These are phyloP conservation scores for Platichthys stellatus DNA, from an alignment of 2,113 vertebrate species.

Conservation along the genomic window DNA sequence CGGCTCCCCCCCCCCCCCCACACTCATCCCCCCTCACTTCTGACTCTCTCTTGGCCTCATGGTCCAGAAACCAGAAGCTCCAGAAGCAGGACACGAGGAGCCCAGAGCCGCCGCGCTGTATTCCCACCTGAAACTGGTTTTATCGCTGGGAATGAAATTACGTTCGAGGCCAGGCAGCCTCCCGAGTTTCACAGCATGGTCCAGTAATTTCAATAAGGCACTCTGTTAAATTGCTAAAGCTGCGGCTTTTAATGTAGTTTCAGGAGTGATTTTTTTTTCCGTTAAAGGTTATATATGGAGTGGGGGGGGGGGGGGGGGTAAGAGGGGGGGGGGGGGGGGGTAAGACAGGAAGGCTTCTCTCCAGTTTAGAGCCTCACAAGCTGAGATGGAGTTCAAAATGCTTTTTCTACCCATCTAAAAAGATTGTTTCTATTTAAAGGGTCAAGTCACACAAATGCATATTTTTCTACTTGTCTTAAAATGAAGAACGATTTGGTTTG, in stretches of 20 bases:
- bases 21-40: constrained; percentile 2
- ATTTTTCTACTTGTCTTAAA: too few species aligned
- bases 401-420: too few species aligned
- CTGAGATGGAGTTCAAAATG: not conserved
- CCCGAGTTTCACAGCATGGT: constrained; percentile 12
- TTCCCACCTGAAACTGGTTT: constrained; percentile 26
- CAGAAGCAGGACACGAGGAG: constrained; percentile 66
- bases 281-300: not conserved
- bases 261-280: not conserved
- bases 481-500: too few species aligned
- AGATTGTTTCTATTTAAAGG: constrained; percentile 1
- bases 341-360: not conserved
- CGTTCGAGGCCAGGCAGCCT: constrained; percentile 15
- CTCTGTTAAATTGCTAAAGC: constrained; percentile 10
- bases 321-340: not conserved
- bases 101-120: constrained; percentile 19
- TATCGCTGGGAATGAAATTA: constrained; percentile 31
- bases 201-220: constrained; percentile 38
- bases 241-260: not conserved
- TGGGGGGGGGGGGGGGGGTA: too few species aligned
- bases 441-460: not conserved
- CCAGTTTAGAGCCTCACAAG: not conserved
- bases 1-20: not conserved
- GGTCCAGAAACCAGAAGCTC: constrained; percentile 58
- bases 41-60: constrained; percentile 46